Evolutionary conservation across 2,888 invertebrate species (phyloP).

Genomic region (Brenthis hecate): DNA sequence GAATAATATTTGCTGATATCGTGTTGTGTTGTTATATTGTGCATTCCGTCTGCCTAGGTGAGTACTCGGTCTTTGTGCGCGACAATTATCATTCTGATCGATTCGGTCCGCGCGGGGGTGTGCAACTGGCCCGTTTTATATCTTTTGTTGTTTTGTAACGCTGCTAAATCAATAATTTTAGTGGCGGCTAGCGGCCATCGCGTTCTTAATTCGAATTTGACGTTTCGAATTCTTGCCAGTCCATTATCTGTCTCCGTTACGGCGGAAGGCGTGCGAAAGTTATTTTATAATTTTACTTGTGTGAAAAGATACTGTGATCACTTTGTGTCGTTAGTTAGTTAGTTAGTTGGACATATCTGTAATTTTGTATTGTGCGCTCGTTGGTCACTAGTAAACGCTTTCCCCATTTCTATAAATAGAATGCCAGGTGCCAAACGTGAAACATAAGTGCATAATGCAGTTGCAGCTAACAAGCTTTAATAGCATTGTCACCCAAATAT

Average conservation of each 20-base stretch:
- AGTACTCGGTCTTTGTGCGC: constrained; percentile 80
- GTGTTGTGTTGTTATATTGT: constrained; percentile 73
- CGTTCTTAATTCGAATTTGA: constrained; percentile 50
- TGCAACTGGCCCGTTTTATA: constrained; percentile 75
- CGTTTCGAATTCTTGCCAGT: constrained; percentile 43
- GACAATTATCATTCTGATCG: constrained; percentile 81
- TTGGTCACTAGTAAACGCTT: constrained; percentile 36
- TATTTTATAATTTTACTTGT: constrained; percentile 28
- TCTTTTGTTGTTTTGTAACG: constrained; percentile 81
- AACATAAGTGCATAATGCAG: constrained; percentile 48
- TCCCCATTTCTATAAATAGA: constrained; percentile 53
- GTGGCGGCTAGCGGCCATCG: constrained; percentile 57
- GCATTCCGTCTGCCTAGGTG: constrained; percentile 76
- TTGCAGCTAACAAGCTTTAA: constrained; percentile 42
- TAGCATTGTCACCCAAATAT: constrained; percentile 47
- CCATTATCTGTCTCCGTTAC: constrained; percentile 39
- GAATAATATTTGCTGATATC: constrained; percentile 35
- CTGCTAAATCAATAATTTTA: constrained; percentile 79
- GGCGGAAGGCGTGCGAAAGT: constrained; percentile 48
- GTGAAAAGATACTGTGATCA: constrained; percentile 40
- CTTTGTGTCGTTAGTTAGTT: constrained; percentile 21
- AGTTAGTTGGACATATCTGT: neutral
- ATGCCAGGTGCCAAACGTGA: constrained; percentile 56
- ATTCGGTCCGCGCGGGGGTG: constrained; percentile 77
- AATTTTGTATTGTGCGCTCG: constrained; percentile 16